Conservation (phyloP, 2,888 invertebrate species). For the Diaperis boleti region DNA sequence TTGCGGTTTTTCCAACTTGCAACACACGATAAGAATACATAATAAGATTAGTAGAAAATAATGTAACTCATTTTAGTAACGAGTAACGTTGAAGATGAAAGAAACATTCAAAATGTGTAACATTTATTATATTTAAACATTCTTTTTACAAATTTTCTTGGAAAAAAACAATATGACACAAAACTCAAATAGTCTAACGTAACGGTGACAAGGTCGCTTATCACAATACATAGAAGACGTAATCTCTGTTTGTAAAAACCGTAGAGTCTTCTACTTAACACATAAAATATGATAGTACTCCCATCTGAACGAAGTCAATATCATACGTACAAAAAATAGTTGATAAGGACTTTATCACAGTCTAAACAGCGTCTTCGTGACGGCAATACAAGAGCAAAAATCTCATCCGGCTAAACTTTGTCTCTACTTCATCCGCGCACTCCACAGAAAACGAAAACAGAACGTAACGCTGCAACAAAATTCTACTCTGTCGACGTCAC, state of each 20-base stretch:
- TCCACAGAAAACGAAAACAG: constrained; percentile 10
- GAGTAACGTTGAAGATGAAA: too few species aligned
- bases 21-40: too few species aligned
- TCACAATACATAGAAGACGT: constrained; percentile 56
- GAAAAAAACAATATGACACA: constrained; percentile 56
- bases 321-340: constrained; percentile 67
- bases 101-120: constrained; percentile 37
- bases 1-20: too few species aligned
- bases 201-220: constrained; percentile 67
- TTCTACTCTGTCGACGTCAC: constrained; percentile 39
- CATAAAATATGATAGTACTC: constrained; percentile 69
- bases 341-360: constrained; percentile 70
- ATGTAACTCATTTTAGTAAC: too few species aligned
- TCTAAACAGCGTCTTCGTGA: constrained; percentile 63
- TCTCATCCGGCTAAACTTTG: constrained; percentile 2
- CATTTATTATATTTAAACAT: constrained; percentile 49
- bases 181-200: constrained; percentile 53
- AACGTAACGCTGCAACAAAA: constrained; percentile 19
- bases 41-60: too few species aligned
- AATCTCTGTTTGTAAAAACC: constrained; percentile 26
- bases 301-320: constrained; percentile 72
- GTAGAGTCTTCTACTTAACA: constrained; percentile 43
- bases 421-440: background rate
- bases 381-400: constrained; percentile 51
- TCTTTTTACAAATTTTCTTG: constrained; percentile 48